Base-by-base conservation (phyloP, 1,140 invertebrate species). In the Copidosoma floridanum region DNA sequence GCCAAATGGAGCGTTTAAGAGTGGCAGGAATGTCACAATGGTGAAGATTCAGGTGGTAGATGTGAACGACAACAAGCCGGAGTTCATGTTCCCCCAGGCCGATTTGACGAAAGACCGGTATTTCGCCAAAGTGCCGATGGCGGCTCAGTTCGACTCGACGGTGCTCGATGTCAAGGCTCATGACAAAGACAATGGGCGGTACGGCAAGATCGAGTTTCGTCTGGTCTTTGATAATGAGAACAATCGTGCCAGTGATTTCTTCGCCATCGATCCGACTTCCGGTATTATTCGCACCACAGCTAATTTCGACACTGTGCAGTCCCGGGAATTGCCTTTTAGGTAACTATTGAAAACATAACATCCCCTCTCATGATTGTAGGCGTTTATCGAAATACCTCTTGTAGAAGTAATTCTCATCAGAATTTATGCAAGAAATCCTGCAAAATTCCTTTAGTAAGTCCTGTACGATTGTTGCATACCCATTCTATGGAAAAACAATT, bases 61-160 rank as follows among this genome's bases (percentile, higher is more conserved):
- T 72, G 85, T 91, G 1, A 96, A 96, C 70, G 93, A 96, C 70
- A 95, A 95, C 71, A 81, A 82, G 3, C 93, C 94, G 0, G 82
- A 85, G 58, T 96, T 95, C 72, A 75, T 91, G 1, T 90, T 89
- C 59, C 86, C 89, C 0, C 83, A 85, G 1, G 66, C 65, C 2
- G 78, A 75, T 35, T 69, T 83, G 3, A 75, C 78, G 16, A 77
- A 77, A 58, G 76, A 82, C 16, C 87, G 86, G 51, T 91, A 89
- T 68, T 89, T 89, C 61, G 86, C 85, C 0, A 89, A 91, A 0
- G 83, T 93, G 10, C 83, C 89, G 0, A 82, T 83, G 20, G 84
- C 87, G 62, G 85, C 85, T 55, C 83, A 90, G 57, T 82, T 94
- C 40, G 85, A 85, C 1, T 87, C 88, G 1, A 85, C 87, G 27